These are phyloP conservation scores for Pemphigus obesinymphae DNA, from an alignment of 1,140 invertebrate species.

Conservation along the genomic window DNA sequence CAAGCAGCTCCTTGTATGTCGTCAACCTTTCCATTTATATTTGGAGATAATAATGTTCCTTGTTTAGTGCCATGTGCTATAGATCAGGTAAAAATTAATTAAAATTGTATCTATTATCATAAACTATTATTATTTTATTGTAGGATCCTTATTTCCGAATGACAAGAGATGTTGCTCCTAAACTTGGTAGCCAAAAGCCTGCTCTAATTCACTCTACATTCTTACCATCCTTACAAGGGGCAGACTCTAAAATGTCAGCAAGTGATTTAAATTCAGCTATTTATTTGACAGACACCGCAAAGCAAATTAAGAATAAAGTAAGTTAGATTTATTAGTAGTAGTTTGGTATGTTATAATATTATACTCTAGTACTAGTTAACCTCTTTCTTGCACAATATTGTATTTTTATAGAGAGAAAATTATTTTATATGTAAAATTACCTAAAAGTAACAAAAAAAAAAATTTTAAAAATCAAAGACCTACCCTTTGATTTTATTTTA, in stretches of 20 bases:
- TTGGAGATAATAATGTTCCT: slow-evolving; percentile 75
- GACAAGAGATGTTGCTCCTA: slow-evolving; percentile 93
- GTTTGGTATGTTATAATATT: no score
- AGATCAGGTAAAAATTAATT: slow-evolving; percentile 69
- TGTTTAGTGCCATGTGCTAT: slow-evolving; percentile 98
- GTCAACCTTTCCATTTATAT: slow-evolving; percentile 93
- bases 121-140: slow-evolving; percentile 40
- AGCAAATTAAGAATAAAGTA: slow-evolving; percentile 96
- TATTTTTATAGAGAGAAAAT: no score
- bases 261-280: slow-evolving; percentile 92
- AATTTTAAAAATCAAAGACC: no score
- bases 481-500: no score
- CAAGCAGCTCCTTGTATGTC: slow-evolving; percentile 94
- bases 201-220: slow-evolving; percentile 90
- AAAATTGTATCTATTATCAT: neutral
- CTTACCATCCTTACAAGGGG: slow-evolving; percentile 93
- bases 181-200: slow-evolving; percentile 84
- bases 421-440: no score
- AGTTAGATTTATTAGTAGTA: neutral
- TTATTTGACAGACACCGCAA: slow-evolving; percentile 89
- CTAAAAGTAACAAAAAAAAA: no score
- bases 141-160: slow-evolving; percentile 97
- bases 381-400: no score
- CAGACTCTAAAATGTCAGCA: slow-evolving; percentile 97
- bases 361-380: no score